These are phyloP conservation scores for Lissonota sp. DNA, from an alignment of 2,888 invertebrate genomes.

Conservation along the genomic window DNA sequence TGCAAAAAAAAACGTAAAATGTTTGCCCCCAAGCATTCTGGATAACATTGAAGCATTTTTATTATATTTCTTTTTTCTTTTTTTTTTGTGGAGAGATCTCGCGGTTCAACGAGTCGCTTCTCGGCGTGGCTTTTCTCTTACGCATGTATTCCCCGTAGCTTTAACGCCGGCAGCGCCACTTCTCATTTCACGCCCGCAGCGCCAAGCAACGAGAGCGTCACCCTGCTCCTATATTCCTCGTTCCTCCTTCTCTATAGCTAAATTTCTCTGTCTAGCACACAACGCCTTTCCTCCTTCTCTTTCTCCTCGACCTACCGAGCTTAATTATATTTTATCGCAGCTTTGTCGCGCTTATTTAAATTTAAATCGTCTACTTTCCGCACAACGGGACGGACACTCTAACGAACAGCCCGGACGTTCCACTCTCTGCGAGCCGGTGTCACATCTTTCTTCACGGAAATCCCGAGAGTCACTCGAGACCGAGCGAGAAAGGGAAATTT, in stretches of 20 bases:
- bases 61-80: too few relatives aligned
- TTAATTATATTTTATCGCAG: constrained; percentile 81
- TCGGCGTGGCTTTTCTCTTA: constrained; percentile 32
- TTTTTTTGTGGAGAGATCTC: too few relatives aligned
- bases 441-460: too few relatives aligned
- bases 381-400: constrained; percentile 61
- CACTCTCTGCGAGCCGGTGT: too few relatives aligned
- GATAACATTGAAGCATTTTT: too few relatives aligned
- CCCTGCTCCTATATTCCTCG: constrained; percentile 38
- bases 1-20: too few relatives aligned
- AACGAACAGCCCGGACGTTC: constrained; percentile 60
- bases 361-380: constrained; percentile 76
- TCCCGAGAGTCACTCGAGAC: too few relatives aligned
- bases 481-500: too few relatives aligned
- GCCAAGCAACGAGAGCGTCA: constrained; percentile 38
- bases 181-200: constrained; percentile 50
- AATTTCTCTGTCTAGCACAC: constrained; percentile 39
- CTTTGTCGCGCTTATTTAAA: constrained; percentile 80
- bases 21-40: too few relatives aligned
- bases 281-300: too few relatives aligned
- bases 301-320: constrained; percentile 66
- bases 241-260: constrained; percentile 45
- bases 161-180: constrained; percentile 25
- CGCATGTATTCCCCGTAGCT: too few relatives aligned
- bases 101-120: too few relatives aligned